Base-by-base conservation (phyloP, 2,113 vertebrate species). In the Pterocles gutturalis region DNA sequence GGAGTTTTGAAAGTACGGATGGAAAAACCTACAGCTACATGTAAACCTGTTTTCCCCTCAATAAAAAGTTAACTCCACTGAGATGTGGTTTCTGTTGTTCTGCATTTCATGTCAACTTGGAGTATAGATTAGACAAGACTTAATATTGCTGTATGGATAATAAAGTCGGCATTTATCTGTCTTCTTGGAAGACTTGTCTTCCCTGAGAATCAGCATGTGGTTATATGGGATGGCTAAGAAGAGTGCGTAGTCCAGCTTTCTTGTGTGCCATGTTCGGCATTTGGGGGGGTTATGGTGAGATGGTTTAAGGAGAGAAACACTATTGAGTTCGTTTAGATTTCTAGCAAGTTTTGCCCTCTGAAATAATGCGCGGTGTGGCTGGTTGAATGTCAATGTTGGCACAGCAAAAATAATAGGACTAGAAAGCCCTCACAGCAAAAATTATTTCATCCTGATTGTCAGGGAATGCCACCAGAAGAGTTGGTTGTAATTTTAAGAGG, bases 1-100 rank as follows among this genome's bases (percentile, higher is more conserved):
- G 90, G 85, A 96, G 34, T 96, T 96, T 87, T 54, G 61, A 43
- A 96, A 93, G 58, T 97, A 48, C 67, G 85, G 61, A 91, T 91
- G 90, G 83, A 76, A 96, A 94, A 94, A 75, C 61, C 78, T 89
- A 84, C 67, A 79, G 73, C 64, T 93, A 76, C 19, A 8, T 96
- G 86, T 97, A 96, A 93, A 83, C 31, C 21, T 95, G 79, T 89
- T 55, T 71, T 67, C 41, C 87, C 89, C 85, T 97, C 67, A 98
- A 98, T 98, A 98, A 98, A 98, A 98, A 97, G 84, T 96, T 96
- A 97, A 97, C 98, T 98, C 97, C 95, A 97, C 96, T 96, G 96
- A 91, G 80, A 66, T 46, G 14, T 2, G 13, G 5, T 71, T 80
- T 71, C 45, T 96, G 73, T 38, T 89, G 5, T 90, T 84, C 31